These are phyloP conservation scores for Dolichallabes microphthalmus DNA, from an alignment of 2,113 vertebrate species.

Conservation along the genomic window DNA sequence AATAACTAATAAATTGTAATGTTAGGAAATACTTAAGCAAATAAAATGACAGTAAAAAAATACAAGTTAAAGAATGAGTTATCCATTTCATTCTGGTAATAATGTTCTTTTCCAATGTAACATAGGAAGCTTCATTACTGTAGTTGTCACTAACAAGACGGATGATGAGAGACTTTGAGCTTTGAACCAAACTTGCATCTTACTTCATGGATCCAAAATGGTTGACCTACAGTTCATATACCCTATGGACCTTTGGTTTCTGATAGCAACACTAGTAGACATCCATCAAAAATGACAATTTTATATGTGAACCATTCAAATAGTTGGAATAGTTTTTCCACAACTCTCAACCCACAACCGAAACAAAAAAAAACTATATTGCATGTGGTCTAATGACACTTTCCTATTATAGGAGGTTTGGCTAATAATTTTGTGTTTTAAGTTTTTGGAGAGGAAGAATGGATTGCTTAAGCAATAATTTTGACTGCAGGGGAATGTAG, in stretches of 20 bases:
- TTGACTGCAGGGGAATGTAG: not conserved
- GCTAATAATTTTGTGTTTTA: not conserved
- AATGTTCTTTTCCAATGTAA: not conserved
- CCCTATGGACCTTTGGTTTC: not conserved
- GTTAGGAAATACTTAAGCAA: not conserved
- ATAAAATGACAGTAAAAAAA: not conserved
- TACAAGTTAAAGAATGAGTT: not conserved
- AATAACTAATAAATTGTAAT: not conserved
- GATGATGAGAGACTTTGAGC: not conserved
- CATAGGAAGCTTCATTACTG: not conserved
- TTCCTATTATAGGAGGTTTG: not conserved
- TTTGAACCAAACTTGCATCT: not conserved
- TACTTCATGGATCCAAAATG: not conserved
- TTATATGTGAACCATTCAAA: not conserved
- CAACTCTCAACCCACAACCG: no score
- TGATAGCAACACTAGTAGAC: not conserved
- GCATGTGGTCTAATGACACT: not conserved
- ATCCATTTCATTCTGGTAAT: not conserved
- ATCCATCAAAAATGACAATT: not conserved
- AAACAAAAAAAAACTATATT: not conserved
- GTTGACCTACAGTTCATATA: not conserved
- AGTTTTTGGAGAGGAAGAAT: not conserved
- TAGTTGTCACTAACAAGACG: not conserved
- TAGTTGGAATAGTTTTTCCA: not conserved
- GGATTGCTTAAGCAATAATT: not conserved